Percentiles rank a stretch among this genome's conserved stretches.
phyloP scores from a whole-genome alignment of 2,888 invertebrate genomes.

The Eilema caniola region DNA sequence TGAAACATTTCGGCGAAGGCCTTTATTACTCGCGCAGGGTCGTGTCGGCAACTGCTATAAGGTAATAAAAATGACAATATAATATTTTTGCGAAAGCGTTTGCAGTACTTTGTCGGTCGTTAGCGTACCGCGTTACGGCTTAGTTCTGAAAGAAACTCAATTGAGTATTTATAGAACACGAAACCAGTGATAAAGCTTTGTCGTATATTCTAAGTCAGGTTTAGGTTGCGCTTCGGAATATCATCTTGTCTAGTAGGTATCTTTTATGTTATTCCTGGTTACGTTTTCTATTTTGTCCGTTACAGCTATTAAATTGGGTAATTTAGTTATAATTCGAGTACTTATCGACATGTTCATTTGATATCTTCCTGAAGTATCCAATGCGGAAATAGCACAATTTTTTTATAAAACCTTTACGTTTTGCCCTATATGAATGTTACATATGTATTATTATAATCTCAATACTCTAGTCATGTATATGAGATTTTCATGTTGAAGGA shows the following conservation, averaged over 20 bases:
- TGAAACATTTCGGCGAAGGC: conserved; percentile 53
- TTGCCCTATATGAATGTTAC: no score
- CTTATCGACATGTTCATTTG: no score
- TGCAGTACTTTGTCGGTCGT: conserved; percentile 25
- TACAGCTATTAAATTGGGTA: no score
- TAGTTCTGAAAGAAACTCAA: conserved; percentile 8
- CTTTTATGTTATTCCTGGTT: no score
- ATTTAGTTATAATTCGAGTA: no score
- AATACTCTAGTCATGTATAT: background rate
- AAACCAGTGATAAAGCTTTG: background rate
- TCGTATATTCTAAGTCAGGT: background rate
- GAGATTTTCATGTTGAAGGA: background rate
- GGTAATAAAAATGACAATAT: conserved; percentile 52
- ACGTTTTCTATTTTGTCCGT: no score
- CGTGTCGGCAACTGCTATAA: conserved; percentile 46
- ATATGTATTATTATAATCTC: no score
- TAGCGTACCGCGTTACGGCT: conserved; percentile 16
- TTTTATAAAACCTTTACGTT: no score
- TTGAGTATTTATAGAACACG: background rate
- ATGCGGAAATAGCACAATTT: no score
- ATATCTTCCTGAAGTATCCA: no score
- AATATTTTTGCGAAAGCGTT: conserved; percentile 45
- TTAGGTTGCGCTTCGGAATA: background rate
- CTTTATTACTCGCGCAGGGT: conserved; percentile 46
- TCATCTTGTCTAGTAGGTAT: no score